A percentile compares a stretch with the other conserved stretches of the same genome.
Evolutionary conservation across 2,113 vertebrate genomes (phyloP).

Genomic region (Ammospiza nelsoni): DNA sequence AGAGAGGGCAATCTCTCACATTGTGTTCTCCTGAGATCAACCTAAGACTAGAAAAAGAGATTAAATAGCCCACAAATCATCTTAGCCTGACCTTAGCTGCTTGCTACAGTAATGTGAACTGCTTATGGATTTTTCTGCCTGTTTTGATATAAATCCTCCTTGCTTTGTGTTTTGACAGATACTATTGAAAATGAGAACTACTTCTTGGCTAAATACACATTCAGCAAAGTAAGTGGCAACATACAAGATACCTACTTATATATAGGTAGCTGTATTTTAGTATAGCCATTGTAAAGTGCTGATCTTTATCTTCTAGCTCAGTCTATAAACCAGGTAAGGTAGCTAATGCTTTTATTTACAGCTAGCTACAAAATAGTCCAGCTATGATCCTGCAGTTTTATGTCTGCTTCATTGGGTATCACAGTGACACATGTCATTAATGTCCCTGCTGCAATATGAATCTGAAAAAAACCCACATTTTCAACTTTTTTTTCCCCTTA

Average conservation of each 20-base stretch:
- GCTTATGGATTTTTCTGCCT: not conserved
- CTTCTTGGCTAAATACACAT: constrained; percentile 54
- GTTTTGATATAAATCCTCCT: not conserved
- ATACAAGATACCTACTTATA: not conserved
- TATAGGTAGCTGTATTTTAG: not conserved
- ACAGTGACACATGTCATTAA: not conserved
- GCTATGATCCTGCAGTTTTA: not conserved
- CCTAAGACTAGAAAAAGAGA: not conserved
- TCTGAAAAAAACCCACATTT: not conserved
- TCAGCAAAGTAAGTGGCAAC: constrained; percentile 44
- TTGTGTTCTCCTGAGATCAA: not conserved
- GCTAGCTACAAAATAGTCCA: not conserved
- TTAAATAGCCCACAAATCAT: not conserved
- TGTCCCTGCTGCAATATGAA: not conserved
- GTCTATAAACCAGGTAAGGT: not conserved
- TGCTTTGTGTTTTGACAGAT: constrained; percentile 57
- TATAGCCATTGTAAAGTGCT: not conserved
- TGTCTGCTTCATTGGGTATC: not conserved
- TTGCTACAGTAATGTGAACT: not conserved
- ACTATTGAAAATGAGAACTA: constrained; percentile 23
- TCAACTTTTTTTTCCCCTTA: not conserved
- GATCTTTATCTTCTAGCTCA: not conserved
- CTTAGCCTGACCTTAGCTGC: not conserved
- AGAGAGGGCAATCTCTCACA: not conserved
- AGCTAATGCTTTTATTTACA: not conserved